phyloP scores from a whole-genome alignment of 64 coral and sea anemone genomes.

The Actinia equina region DNA sequence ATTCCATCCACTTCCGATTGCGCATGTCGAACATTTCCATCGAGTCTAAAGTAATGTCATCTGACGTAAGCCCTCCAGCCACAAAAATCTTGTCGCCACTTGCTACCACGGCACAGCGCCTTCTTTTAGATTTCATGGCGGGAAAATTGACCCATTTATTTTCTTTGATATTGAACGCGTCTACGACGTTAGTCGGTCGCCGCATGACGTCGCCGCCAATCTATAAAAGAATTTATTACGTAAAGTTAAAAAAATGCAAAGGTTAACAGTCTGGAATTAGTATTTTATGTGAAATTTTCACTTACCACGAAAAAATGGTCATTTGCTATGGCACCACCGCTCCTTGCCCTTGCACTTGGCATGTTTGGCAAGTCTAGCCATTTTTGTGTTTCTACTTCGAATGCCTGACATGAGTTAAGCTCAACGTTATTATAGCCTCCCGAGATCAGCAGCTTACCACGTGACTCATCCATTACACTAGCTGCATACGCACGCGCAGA shows the following conservation, averaged over 20 bases:
- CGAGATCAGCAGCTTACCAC: slow-evolving; percentile 49
- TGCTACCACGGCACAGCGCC: slow-evolving; percentile 55
- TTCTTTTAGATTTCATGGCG: slow-evolving; percentile 46
- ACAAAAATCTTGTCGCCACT: slow-evolving; percentile 61
- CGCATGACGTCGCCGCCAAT: slow-evolving; percentile 42
- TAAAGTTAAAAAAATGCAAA: too few species aligned
- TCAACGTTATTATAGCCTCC: slow-evolving; percentile 57
- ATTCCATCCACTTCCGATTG: slow-evolving; percentile 66
- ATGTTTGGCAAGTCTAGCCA: slow-evolving; percentile 47
- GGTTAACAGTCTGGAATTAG: neutral
- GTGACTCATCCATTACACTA: slow-evolving; percentile 39
- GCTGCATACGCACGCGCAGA: slow-evolving; percentile 47
- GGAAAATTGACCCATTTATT: slow-evolving; percentile 72
- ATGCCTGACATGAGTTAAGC: slow-evolving; percentile 43
- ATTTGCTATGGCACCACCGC: slow-evolving; percentile 42
- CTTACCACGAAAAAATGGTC: slow-evolving; percentile 72
- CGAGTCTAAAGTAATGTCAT: slow-evolving; percentile 53
- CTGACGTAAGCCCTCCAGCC: slow-evolving; percentile 46
- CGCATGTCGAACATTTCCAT: slow-evolving; percentile 76
- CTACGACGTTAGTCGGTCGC: slow-evolving; percentile 44
- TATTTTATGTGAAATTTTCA: neutral
- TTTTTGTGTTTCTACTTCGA: slow-evolving; percentile 55
- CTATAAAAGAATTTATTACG: neutral
- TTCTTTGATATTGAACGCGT: slow-evolving; percentile 58
- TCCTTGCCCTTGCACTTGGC: slow-evolving; percentile 51